These are phyloP conservation scores for Herpailurus yagouaroundi DNA, from an alignment of 2,113 vertebrate species.

Conservation along the genomic window DNA sequence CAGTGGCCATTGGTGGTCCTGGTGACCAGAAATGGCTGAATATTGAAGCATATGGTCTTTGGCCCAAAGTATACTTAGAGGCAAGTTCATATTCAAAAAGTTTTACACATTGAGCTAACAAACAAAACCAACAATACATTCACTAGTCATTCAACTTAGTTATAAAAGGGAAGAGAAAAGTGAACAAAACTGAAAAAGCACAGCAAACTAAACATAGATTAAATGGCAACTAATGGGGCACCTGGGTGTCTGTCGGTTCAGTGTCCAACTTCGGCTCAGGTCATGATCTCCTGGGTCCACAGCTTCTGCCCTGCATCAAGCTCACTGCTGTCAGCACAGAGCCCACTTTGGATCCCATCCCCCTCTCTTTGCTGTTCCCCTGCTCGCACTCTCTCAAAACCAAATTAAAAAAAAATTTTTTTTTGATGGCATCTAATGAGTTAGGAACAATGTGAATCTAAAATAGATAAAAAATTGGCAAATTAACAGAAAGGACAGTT, in stretches of 20 bases:
- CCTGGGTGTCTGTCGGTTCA: no score
- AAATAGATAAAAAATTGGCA: neutral
- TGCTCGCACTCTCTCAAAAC: no score
- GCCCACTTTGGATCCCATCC: no score
- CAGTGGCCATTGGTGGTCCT: rapidly evolving
- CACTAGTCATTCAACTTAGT: neutral
- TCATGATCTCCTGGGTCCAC: no score
- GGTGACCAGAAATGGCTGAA: neutral
- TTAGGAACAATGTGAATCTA: neutral
- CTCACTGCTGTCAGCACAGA: no score
- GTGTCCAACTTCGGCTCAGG: no score
- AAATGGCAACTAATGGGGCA: neutral
- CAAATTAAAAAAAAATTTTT: no score
- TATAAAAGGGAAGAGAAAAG: neutral
- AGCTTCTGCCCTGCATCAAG: no score
- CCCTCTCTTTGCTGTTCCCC: no score
- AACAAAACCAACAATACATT: neutral
- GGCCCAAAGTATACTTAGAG: neutral
- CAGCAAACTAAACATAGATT: neutral
- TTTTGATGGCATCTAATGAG: neutral
- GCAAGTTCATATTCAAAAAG: neutral
- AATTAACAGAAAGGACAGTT: neutral
- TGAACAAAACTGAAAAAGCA: neutral
- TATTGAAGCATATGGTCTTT: neutral
- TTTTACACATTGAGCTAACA: neutral